A percentile compares a stretch with the other conserved stretches of the same genome.
Conservation (phyloP, 2,888 invertebrate species). For the Eilema depressum region DNA sequence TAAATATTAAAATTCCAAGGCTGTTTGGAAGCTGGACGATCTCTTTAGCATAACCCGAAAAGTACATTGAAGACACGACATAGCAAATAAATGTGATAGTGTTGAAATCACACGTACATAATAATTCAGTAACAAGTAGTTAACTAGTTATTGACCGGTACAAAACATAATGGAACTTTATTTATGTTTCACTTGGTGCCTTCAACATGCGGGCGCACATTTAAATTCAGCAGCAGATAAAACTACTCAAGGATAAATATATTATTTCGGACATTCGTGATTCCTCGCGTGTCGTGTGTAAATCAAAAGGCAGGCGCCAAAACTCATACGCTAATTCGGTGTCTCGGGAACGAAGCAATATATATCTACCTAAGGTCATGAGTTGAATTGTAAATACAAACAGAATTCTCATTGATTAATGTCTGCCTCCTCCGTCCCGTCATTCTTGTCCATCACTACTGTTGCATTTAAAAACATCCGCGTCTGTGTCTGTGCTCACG, state of each 20-base stretch:
- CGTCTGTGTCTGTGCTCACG: constrained; percentile 10
- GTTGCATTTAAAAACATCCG: constrained; percentile 15
- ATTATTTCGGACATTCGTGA: constrained; percentile 19
- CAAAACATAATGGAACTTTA: constrained; percentile 23
- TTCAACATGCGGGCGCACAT: background rate
- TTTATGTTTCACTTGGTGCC: constrained; percentile 10
- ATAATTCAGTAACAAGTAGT: constrained; percentile 6
- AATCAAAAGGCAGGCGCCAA: constrained; percentile 66
- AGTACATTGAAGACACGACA: background rate
- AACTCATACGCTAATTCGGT: constrained; percentile 58
- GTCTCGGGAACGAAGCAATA: constrained; percentile 38
- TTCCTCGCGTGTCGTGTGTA: constrained; percentile 34
- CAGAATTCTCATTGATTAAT: constrained; percentile 54
- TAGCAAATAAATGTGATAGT: background rate
- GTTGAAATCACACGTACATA: background rate
- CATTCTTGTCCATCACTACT: background rate
- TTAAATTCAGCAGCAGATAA: constrained; percentile 24
- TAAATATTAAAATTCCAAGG: constrained; percentile 5
- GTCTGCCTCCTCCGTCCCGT: constrained; percentile 10
- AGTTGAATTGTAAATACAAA: constrained; percentile 60
- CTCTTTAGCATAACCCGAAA: background rate
- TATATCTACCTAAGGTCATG: constrained; percentile 59
- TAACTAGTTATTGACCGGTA: constrained; percentile 29
- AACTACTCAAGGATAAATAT: constrained; percentile 34
- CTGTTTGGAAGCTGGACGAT: background rate